Conservation (phyloP, 2,113 vertebrate genomes). For the Sorex fumeus region DNA sequence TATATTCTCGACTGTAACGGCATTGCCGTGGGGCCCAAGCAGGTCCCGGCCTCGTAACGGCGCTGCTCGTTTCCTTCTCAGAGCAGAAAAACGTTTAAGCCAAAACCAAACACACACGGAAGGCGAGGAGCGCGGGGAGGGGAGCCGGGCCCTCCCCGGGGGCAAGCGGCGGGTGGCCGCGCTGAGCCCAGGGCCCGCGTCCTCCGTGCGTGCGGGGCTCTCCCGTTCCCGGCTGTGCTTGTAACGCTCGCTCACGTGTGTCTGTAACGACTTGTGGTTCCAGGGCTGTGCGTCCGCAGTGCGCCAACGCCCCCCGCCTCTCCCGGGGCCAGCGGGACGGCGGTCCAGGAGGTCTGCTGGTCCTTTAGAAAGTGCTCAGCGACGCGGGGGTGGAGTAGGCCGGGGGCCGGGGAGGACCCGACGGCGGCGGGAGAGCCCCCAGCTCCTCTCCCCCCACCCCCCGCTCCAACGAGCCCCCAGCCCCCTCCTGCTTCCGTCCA, state of each 20-base stretch:
- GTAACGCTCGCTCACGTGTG: conserved; percentile 93
- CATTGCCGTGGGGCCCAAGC: conserved; percentile 94
- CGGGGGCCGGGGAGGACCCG: conserved; percentile 24
- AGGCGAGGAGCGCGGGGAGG: conserved; percentile 70
- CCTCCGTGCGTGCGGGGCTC: conserved; percentile 91
- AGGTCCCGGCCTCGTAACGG: conserved; percentile 95
- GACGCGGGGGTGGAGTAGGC: conserved; percentile 84
- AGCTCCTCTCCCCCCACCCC: not conserved
- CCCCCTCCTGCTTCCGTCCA: not conserved
- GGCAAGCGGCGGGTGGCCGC: conserved; percentile 16
- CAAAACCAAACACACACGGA: conserved; percentile 84
- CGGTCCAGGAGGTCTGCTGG: conserved; percentile 87
- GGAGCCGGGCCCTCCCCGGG: conserved; percentile 80
- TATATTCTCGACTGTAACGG: conserved; percentile 96
- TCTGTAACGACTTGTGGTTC: conserved; percentile 93
- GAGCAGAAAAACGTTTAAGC: conserved; percentile 88
- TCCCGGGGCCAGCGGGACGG: conserved; percentile 91
- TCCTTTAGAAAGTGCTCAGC: conserved; percentile 86
- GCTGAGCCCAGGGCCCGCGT: no score
- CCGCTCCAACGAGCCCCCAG: not conserved
- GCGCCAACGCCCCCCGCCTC: conserved; percentile 94
- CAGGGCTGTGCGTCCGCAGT: conserved; percentile 92
- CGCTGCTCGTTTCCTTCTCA: conserved; percentile 80
- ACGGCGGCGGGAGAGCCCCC: not conserved
- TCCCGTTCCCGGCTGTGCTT: conserved; percentile 94